A percentile compares a stretch with the other conserved stretches of the same genome.
These are phyloP conservation scores for Pseudococcus viburni DNA, from an alignment of 2,888 invertebrate genomes.

Conservation along the genomic window DNA sequence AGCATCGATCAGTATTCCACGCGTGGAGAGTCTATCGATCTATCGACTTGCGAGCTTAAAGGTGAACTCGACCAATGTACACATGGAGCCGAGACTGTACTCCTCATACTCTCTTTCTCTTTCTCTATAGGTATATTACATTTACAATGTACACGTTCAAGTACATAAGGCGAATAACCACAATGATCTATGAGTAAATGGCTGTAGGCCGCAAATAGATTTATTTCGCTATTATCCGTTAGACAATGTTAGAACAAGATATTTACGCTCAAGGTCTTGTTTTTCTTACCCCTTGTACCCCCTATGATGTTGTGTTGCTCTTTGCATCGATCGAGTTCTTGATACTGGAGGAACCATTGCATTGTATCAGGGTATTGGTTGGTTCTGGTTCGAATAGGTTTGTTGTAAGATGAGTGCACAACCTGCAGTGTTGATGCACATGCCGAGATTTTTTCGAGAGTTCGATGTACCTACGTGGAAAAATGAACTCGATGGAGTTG, in stretches of 20 bases:
- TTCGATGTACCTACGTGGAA: neutral
- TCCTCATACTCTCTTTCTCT: neutral
- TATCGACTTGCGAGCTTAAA: slow-evolving; percentile 2
- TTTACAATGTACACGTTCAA: neutral
- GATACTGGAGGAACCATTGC: neutral
- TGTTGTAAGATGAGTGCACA: neutral
- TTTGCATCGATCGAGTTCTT: neutral
- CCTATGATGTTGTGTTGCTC: neutral
- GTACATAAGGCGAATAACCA: slow-evolving; percentile 44
- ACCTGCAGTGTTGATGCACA: neutral
- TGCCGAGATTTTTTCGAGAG: neutral
- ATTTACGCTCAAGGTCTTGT: slow-evolving; percentile 37
- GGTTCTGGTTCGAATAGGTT: neutral
- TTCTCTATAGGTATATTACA: neutral
- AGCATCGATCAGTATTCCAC: neutral
- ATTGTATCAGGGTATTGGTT: neutral
- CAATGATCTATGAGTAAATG: slow-evolving; percentile 20
- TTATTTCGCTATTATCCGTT: slow-evolving; percentile 44
- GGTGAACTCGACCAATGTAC: neutral
- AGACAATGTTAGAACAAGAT: slow-evolving; percentile 40
- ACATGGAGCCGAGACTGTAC: neutral
- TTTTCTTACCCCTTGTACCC: neutral
- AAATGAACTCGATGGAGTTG: neutral
- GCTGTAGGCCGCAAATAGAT: slow-evolving; percentile 43
- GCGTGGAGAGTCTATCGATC: neutral